These are phyloP conservation scores for Zhengitettix transpicula DNA, from an alignment of 2,888 invertebrate species.

Conservation along the genomic window DNA sequence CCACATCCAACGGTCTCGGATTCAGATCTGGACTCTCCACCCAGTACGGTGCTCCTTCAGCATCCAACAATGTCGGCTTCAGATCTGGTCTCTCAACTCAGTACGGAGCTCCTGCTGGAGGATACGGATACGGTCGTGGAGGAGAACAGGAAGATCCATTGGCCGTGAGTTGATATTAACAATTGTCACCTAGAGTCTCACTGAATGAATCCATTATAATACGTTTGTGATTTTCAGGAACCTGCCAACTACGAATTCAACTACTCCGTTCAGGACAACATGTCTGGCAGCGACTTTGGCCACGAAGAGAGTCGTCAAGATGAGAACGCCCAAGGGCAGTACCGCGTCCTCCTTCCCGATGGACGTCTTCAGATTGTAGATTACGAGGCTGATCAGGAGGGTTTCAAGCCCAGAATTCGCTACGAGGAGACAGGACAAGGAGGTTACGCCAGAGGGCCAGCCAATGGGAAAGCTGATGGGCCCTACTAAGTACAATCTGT, in stretches of 20 bases:
- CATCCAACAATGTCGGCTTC: not conserved
- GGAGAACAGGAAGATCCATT: not conserved
- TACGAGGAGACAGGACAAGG: conserved; percentile 20
- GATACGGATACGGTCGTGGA: not conserved
- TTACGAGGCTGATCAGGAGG: conserved; percentile 42
- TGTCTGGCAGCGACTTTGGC: conserved; percentile 40
- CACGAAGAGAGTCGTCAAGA: conserved; percentile 47
- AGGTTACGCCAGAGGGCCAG: not conserved
- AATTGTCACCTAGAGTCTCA: too few relatives aligned
- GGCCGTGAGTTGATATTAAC: not conserved
- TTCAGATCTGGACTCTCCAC: not conserved
- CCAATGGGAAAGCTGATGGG: not conserved
- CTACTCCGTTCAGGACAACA: conserved; percentile 43
- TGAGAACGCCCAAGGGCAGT: conserved; percentile 43
- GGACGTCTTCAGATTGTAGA: conserved; percentile 46
- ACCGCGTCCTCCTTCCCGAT: conserved; percentile 44
- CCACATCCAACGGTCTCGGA: not conserved
- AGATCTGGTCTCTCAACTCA: not conserved
- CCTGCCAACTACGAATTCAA: conserved; percentile 46
- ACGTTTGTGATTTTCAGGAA: conserved; percentile 24
- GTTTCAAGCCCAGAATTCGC: conserved; percentile 41
- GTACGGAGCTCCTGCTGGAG: not conserved
- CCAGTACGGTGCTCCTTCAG: not conserved
- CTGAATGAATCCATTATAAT: not conserved
- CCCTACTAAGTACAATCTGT: too few relatives aligned